These are phyloP conservation scores for Papilio protenor DNA, from an alignment of 2,888 invertebrate genomes.

Conservation along the genomic window DNA sequence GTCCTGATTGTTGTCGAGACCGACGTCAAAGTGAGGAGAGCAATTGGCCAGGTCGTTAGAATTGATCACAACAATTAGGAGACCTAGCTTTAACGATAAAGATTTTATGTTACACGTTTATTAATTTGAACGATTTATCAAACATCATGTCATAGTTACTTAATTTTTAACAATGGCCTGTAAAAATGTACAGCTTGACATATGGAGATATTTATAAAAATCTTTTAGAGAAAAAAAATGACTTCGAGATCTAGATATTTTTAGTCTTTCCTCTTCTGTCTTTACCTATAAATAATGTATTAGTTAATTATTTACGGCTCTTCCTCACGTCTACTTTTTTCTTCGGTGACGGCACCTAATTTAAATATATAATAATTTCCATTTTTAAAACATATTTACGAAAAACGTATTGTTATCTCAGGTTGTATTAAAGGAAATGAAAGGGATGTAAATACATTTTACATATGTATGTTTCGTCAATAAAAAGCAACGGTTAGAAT, in stretches of 20 bases:
- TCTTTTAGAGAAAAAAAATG: too few species aligned
- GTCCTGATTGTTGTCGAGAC: constrained; percentile 45
- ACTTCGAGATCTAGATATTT: too few species aligned
- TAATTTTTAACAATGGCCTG: neutral
- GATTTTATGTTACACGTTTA: constrained; percentile 21
- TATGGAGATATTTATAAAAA: neutral
- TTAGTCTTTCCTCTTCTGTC: too few species aligned
- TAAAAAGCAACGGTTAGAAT: neutral
- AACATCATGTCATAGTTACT: neutral
- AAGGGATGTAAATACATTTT: neutral
- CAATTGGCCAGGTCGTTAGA: constrained; percentile 52
- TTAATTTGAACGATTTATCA: neutral
- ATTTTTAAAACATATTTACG: too few species aligned
- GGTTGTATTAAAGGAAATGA: too few species aligned
- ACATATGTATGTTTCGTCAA: neutral
- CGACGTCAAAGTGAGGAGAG: constrained; percentile 47
- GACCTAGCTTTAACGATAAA: constrained; percentile 18
- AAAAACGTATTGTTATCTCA: too few species aligned
- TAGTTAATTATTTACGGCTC: too few species aligned
- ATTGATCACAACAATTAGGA: constrained; percentile 51
- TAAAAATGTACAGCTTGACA: neutral
- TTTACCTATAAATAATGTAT: too few species aligned
- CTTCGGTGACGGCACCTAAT: too few species aligned
- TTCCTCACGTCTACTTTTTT: too few species aligned
- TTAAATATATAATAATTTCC: too few species aligned